These are phyloP conservation scores for Pachyseris speciosa DNA, from an alignment of 64 coral and sea anemone genomes.

Conservation along the genomic window DNA sequence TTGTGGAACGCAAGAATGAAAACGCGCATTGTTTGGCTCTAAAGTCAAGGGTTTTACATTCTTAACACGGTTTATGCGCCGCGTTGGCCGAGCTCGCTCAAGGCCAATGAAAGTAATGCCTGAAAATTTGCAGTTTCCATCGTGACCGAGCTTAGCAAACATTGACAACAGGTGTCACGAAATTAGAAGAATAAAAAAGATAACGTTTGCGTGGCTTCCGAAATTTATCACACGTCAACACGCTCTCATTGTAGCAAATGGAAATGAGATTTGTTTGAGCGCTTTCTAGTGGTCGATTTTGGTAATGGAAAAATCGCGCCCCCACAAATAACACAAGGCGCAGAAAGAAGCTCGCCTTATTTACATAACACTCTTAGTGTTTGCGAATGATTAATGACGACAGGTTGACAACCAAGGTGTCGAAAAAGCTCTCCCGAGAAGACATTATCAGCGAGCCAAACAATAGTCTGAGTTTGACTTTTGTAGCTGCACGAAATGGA, in stretches of 20 bases:
- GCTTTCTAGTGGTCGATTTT: conserved; percentile 73
- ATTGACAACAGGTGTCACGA: conserved; percentile 63
- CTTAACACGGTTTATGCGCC: conserved; percentile 17
- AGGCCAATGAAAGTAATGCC: background rate
- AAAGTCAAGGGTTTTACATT: conserved; percentile 45
- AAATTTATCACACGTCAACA: conserved; percentile 76
- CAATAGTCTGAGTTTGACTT: conserved; percentile 35
- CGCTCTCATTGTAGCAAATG: conserved; percentile 77
- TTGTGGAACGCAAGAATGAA: conserved; percentile 49
- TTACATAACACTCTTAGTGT: conserved; percentile 89
- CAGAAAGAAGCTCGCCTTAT: conserved; percentile 83
- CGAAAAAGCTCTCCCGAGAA: conserved; percentile 75
- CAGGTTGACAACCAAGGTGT: conserved; percentile 79
- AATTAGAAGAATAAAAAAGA: conserved; percentile 71
- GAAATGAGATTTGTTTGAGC: conserved; percentile 80
- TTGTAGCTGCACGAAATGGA: conserved; percentile 24
- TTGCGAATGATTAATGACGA: conserved; percentile 90
- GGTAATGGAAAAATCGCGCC: conserved; percentile 88
- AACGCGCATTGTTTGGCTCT: conserved; percentile 78
- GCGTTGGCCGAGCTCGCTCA: background rate
- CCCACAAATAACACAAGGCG: conserved; percentile 81
- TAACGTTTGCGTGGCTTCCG: conserved; percentile 74
- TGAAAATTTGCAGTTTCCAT: conserved; percentile 20
- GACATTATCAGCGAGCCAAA: conserved; percentile 72
- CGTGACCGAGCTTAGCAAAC: conserved; percentile 45